phyloP scores from a whole-genome alignment of 2,113 vertebrate species.

The Aspidoscelis tigris region DNA sequence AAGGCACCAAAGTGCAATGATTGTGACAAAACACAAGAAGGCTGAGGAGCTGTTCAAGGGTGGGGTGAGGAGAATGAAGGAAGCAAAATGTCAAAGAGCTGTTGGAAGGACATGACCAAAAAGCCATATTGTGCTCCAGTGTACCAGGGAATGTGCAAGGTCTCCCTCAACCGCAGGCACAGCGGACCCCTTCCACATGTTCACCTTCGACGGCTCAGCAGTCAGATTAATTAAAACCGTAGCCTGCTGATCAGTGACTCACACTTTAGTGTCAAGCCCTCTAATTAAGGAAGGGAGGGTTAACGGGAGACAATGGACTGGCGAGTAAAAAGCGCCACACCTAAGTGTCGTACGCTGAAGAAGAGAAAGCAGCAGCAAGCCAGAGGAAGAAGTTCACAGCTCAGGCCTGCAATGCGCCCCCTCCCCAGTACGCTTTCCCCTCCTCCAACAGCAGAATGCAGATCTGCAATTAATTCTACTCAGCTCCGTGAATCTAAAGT shows the following conservation, averaged over 20 bases:
- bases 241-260: constrained; percentile 72
- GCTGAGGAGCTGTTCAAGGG: neutral
- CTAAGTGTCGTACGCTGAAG: constrained; percentile 30
- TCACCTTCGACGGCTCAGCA: constrained; percentile 44
- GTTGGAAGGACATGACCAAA: neutral
- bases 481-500: constrained; percentile 40
- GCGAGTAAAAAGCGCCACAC: constrained; percentile 56
- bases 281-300: constrained; percentile 75
- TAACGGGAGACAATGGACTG: constrained; percentile 62
- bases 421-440: no score
- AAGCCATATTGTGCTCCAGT: neutral
- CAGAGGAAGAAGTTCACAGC: constrained; percentile 55
- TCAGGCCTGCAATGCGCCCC: constrained; percentile 1
- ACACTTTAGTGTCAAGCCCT: constrained; percentile 70
- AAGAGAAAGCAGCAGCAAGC: constrained; percentile 43
- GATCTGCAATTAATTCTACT: constrained; percentile 64
- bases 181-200: neutral
- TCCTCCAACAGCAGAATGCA: constrained; percentile 24
- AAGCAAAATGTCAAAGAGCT: neutral
- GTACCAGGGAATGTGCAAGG: neutral
- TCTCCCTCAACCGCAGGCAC: neutral
- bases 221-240: constrained; percentile 74
- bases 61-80: neutral
- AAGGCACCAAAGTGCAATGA: neutral
- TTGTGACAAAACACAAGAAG: neutral